Conservation (phyloP, 2,888 invertebrate genomes). For the Aspidiotus rigidus region DNA sequence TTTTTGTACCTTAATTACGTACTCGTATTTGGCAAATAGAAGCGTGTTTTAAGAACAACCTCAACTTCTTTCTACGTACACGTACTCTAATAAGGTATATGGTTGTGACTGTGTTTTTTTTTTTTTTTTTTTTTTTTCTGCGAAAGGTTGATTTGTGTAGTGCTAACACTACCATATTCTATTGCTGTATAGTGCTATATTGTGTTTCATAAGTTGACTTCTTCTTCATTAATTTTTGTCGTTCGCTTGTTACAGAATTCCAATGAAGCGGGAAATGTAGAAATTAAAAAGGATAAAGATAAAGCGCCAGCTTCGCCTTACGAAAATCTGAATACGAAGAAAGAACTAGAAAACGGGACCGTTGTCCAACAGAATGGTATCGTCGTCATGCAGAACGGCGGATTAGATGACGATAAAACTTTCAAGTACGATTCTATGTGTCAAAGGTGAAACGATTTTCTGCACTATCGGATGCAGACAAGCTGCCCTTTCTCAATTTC, state of each 20-base stretch:
- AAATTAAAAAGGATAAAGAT: slow-evolving; percentile 48
- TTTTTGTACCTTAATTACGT: too few relatives aligned
- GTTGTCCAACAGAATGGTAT: slow-evolving; percentile 49
- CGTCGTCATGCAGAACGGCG: slow-evolving; percentile 53
- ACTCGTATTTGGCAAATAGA: too few relatives aligned
- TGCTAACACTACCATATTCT: too few relatives aligned
- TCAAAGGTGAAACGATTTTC: too few relatives aligned
- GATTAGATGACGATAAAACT: slow-evolving; percentile 77
- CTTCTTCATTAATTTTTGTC: not conserved
- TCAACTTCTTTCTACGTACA: too few relatives aligned
- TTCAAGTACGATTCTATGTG: slow-evolving; percentile 61
- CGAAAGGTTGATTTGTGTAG: too few relatives aligned
- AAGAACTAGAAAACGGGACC: slow-evolving; percentile 41
- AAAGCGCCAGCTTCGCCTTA: slow-evolving; percentile 51
- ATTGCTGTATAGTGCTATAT: not conserved
- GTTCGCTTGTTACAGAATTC: slow-evolving; percentile 38
- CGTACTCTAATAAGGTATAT: too few relatives aligned
- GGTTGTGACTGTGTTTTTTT: too few relatives aligned
- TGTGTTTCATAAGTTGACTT: not conserved
- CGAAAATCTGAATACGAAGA: slow-evolving; percentile 44
- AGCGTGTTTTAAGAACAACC: too few relatives aligned
- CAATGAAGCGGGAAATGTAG: slow-evolving; percentile 41
- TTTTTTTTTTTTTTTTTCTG: too few relatives aligned
- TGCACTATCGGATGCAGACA: too few relatives aligned
- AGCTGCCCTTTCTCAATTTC: too few relatives aligned